phyloP scores from a whole-genome alignment of 2,888 invertebrate genomes.

The Heliconius ismenius region DNA sequence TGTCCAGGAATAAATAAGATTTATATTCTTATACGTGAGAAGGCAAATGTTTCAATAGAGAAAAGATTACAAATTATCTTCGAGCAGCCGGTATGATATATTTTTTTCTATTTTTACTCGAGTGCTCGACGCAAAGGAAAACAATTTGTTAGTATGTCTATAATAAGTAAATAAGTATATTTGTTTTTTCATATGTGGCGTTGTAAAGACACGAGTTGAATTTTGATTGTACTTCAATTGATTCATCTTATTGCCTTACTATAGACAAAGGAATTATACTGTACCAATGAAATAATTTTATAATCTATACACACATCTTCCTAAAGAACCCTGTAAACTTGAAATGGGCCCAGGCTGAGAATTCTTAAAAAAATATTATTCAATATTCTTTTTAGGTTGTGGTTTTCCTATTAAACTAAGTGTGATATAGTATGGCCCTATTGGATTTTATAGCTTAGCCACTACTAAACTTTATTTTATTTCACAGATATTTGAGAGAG shows the following conservation, averaged over 20 bases:
- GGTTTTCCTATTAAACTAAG: no score
- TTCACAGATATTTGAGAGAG: background rate
- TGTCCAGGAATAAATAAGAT: constrained; percentile 84
- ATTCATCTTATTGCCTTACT: no score
- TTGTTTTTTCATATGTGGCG: no score
- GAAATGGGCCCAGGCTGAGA: no score
- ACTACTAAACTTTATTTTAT: background rate
- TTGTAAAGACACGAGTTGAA: no score
- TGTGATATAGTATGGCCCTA: background rate
- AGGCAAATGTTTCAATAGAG: background rate
- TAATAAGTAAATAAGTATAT: background rate
- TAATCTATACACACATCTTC: no score
- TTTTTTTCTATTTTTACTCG: background rate
- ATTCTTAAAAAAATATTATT: no score
- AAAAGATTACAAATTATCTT: background rate
- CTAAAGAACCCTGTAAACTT: no score
- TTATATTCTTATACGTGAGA: background rate
- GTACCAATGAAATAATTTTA: no score
- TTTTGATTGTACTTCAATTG: no score
- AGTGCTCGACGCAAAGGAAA: background rate
- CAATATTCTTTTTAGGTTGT: no score
- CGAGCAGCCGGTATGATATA: background rate
- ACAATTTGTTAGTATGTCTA: background rate
- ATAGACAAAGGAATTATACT: no score
- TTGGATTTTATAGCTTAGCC: background rate